These are phyloP conservation scores for Paratrypauchen microcephalus DNA, from an alignment of 2,797 vertebrate genomes.

Conservation along the genomic window DNA sequence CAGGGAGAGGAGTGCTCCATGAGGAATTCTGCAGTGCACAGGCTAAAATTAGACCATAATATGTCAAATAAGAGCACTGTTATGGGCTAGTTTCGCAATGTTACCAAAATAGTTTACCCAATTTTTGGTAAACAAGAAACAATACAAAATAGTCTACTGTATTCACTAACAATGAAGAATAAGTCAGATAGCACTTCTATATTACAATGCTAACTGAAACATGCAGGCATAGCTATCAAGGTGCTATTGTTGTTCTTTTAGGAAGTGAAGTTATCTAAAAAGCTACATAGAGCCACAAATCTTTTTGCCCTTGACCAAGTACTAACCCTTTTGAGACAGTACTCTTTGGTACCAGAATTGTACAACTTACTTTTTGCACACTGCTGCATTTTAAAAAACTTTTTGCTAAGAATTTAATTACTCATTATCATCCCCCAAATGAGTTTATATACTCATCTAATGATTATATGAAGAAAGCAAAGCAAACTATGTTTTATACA, in stretches of 20 bases:
- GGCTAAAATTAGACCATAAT: neutral
- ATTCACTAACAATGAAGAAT: neutral
- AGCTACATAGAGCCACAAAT: neutral
- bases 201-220: too few relatives aligned
- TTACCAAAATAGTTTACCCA: neutral
- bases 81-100: neutral
- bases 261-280: neutral
- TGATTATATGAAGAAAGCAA: slow-evolving; percentile 19
- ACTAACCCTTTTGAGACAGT: neutral
- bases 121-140: neutral
- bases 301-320: neutral
- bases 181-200: slow-evolving; percentile 7
- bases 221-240: too few relatives aligned
- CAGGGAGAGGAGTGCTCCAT: slow-evolving; percentile 21
- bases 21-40: slow-evolving; percentile 4
- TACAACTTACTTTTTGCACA: slow-evolving; percentile 2
- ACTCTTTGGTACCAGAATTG: neutral
- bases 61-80: neutral
- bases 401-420: slow-evolving; percentile 17
- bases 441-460: slow-evolving; percentile 54
- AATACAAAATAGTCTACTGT: slow-evolving; percentile 10
- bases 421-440: slow-evolving; percentile 57
- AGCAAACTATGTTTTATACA: slow-evolving; percentile 71
- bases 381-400: neutral
- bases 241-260: slow-evolving; percentile 10